Base-by-base conservation (phyloP, 2,888 invertebrate species). In the Labia minor region DNA sequence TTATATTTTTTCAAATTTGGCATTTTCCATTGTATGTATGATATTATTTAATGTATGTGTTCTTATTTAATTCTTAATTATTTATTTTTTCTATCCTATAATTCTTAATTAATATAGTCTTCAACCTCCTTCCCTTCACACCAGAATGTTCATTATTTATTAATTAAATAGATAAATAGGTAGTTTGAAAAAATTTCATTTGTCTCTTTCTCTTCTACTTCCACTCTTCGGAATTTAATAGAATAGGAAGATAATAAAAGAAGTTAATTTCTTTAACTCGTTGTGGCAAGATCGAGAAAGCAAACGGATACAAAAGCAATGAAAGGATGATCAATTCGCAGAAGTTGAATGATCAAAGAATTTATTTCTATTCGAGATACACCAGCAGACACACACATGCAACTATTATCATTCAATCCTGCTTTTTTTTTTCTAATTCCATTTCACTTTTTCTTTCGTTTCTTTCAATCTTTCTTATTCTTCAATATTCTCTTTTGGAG, bases 281-380 rank as follows among this genome's bases (percentile, higher is more conserved):
- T 49, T 49, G 14, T 26, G 26, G 26, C 26, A 26, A 8, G 26
- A 26, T 26, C 26, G 49, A 49, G 14, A 49, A 14, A n/a, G n/a
- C n/a, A 49, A 49, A 49, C 49, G 49, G 49, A 49, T 49, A 49
- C 49, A 49, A 49, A 49, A 49, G 49, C n/a, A 49, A 49, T 49
- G 49, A 49, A 16, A 49, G 49, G 14, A 16, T 8, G 49, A 49
- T 49, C 49, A 49, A 49, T 49, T 49, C 49, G 49, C 49, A 49
- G 49, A 49, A 49, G 49, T 49, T 49, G 49, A 49, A 49, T 49
- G 49, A 49, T 49, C 49, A 49, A 49, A 49, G 49, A 8, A 49
- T 49, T 49, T 49, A 49, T 49, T 49, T 49, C 49, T 49, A 49
- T 49, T 49, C 14, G 14, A 49, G 16, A 11, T n/a, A n/a, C 49